Evolutionary conservation across 2,113 vertebrate genomes (phyloP), one percentile per base, ranked within the genome.

Genomic region (Gambusia holbrooki): DNA sequence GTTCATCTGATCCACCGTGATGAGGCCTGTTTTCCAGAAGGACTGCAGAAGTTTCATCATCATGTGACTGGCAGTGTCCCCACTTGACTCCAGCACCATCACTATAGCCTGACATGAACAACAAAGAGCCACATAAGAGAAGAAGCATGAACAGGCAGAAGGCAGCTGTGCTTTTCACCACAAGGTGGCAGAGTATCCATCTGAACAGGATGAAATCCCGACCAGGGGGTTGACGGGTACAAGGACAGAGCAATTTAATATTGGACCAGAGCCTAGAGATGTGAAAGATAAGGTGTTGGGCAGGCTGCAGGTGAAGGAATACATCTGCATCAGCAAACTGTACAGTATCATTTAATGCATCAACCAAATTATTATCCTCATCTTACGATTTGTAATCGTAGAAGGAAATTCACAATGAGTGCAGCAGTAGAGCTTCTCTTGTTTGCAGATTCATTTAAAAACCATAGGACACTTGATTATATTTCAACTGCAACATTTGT

Each of bases 1-100:
- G 90, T 96, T 96, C 96, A 97, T 96, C 92, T 97, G 96, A 91
- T 96, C 96, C 89, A 96, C 90, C 9, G 96, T 97, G 87, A 97
- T 94, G 69, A 96, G 93, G n/a, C 95, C 96, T 0, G 92, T 94
- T 81, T 96, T 93, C 95, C 95, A 96, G 80, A 96, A 94, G 66
- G 94, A 91, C 88, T 96, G 93, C 65, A 97, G 92, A 63, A 96
- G 93, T 27, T 94, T 95, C 68, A 96, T 94, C 91, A 96, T 96
- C 93, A 94, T 94, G 32, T 93, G 87, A 29, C 94, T 90, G 0
- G 94, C 95, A 0, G 89, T 91, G 66, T 96, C 95, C 1, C 94
- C 95, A 5, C 87, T 94, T 0, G 95, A 95, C 85, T 97, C 96
- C 89, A 97, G 88, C 76, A 96, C 96, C 95, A 96, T 96, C 76